Evolutionary conservation across 2,888 invertebrate genomes (phyloP).

Genomic region (Drosophila rubida): DNA sequence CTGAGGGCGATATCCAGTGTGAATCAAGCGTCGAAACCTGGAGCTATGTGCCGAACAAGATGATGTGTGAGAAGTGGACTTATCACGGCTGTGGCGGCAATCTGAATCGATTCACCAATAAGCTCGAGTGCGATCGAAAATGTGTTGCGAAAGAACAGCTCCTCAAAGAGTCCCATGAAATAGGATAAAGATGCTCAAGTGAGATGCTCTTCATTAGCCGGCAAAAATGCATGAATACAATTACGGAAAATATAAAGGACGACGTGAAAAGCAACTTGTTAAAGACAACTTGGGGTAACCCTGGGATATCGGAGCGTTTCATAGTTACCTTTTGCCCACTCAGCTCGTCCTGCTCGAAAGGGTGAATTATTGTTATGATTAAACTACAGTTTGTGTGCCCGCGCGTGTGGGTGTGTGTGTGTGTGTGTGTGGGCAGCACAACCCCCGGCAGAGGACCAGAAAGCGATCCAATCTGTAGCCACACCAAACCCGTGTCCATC

Average conservation of each 20-base stretch:
- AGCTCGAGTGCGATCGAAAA: neutral
- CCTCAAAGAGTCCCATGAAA: too few relatives aligned
- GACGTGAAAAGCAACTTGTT: neutral
- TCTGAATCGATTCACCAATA: neutral
- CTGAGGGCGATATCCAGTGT: neutral
- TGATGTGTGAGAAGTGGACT: neutral
- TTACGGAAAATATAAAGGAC: conserved; percentile 7
- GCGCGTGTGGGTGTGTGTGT: conserved; percentile 1
- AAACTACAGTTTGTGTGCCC: conserved; percentile 43
- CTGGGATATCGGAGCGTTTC: neutral
- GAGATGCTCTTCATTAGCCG: neutral
- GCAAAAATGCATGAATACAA: neutral
- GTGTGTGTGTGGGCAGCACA: conserved; percentile 6
- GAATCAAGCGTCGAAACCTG: neutral
- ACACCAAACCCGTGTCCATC: conserved; percentile 30
- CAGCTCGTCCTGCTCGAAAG: conserved; percentile 54
- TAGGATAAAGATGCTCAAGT: neutral
- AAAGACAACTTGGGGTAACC: neutral
- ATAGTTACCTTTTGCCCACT: conserved; percentile 15
- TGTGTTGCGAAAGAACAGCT: neutral
- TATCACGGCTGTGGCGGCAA: conserved; percentile 12
- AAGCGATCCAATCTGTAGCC: conserved; percentile 49
- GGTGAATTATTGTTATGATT: conserved; percentile 81
- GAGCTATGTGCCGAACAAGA: neutral
- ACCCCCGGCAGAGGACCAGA: conserved; percentile 31